These are phyloP conservation scores for Vimba vimba DNA, from an alignment of 2,113 vertebrate genomes.

Conservation along the genomic window DNA sequence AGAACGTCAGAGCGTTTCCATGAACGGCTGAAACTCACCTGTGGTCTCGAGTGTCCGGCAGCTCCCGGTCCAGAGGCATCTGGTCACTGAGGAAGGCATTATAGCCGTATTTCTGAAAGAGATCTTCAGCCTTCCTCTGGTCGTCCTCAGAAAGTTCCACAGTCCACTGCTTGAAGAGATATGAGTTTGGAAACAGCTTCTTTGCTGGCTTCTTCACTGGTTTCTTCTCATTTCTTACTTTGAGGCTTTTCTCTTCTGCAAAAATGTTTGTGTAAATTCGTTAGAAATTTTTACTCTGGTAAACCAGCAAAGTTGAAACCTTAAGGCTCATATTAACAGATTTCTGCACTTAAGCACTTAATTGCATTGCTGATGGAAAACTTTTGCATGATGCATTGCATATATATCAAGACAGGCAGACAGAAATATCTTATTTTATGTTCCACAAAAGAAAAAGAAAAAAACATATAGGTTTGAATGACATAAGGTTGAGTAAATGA, in stretches of 20 bases:
- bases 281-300: too few relatives aligned
- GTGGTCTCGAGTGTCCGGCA: constrained; percentile 68
- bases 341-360: too few relatives aligned
- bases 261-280: background rate
- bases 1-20: background rate
- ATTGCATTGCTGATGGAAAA: too few relatives aligned
- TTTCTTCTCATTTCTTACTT: constrained; percentile 44
- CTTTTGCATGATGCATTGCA: too few relatives aligned
- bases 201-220: constrained; percentile 49
- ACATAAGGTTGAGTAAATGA: background rate
- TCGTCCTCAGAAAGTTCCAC: constrained; percentile 68
- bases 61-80: constrained; percentile 70
- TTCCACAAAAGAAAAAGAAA: too few relatives aligned
- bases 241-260: background rate
- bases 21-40: constrained; percentile 58
- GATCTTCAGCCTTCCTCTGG: constrained; percentile 68
- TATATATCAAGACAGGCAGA: too few relatives aligned
- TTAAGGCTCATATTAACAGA: too few relatives aligned
- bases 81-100: constrained; percentile 75
- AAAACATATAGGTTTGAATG: too few relatives aligned
- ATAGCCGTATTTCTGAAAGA: constrained; percentile 72
- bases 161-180: constrained; percentile 69
- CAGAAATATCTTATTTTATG: too few relatives aligned
- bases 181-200: constrained; percentile 70
- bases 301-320: too few relatives aligned